Base-by-base conservation (phyloP, 1,140 invertebrate species). In the Zaprionus africanus region DNA sequence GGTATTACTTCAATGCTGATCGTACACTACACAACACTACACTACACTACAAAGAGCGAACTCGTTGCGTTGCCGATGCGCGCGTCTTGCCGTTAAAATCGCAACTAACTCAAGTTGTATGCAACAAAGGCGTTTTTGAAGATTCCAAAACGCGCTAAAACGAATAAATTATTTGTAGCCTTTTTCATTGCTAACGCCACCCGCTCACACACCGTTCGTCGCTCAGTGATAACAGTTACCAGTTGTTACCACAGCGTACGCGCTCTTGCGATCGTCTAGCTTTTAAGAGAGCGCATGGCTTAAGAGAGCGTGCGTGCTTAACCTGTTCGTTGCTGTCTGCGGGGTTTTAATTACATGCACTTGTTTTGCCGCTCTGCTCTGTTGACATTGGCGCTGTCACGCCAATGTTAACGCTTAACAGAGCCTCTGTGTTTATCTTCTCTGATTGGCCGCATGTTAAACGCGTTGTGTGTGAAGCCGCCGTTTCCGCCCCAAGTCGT, bases 401-500 rank as follows among this genome's bases (percentile, higher is more conserved):
- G 1, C 7, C 81, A 81, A 73, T 72, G 70, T 76, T 90, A 75
- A 57, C 53, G 41, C 67, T 79, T 88, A 88, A 88, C 84, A 88
- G 75, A 84, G 81, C 70, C n/a, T 34, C 41, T 81, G 61, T 84
- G 75, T 68, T 81, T 90, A 85, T 90, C 78, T 74, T 43, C 49
- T 17, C 49, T 90, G 78, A 90, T 88, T 90, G 84, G 81, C 59
- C 67, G 64, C 70, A 84, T 90, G 84, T 88, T 88, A 84, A 76
- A 70, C 70, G 63, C 41, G 51, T 60, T 69, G 61, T 87, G 67
- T 88, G 51, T 78, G 56, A 84, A 73, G 57, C 71, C 54, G 71
- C 76, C 83, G 83, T 67, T 87, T 74, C 73, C 80, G 65, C 63
- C 17, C 7, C 46, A 54, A 11, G 24, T 19, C 28, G 24, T 34